Percentiles rank a stretch among this genome's conserved stretches.
These are phyloP conservation scores for Hypercompe scribonia DNA, from an alignment of 2,888 invertebrate genomes.

Conservation along the genomic window DNA sequence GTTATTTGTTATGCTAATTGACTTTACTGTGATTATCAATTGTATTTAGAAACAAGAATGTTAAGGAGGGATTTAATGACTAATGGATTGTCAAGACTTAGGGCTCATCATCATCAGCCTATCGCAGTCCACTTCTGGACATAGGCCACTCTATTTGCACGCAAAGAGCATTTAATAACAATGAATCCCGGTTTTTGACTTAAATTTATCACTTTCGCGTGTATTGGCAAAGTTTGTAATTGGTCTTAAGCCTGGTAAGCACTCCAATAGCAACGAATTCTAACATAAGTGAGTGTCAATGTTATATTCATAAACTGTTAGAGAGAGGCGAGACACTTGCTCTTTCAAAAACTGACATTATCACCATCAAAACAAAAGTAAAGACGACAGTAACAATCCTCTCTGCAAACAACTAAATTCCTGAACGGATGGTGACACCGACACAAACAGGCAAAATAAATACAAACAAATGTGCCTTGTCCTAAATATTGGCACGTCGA, in stretches of 20 bases:
- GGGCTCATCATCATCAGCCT: too few relatives aligned
- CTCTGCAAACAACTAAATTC: neutral
- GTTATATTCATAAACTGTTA: neutral
- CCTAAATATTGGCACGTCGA: neutral
- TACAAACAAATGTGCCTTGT: neutral
- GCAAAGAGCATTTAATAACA: too few relatives aligned
- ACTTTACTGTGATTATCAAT: neutral
- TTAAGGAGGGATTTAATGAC: neutral
- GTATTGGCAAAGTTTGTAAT: neutral
- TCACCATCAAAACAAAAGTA: neutral
- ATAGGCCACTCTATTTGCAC: too few relatives aligned
- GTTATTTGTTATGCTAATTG: neutral
- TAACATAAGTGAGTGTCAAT: neutral
- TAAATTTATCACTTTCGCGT: neutral
- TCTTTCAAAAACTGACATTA: neutral
- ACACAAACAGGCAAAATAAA: neutral
- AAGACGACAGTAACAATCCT: neutral
- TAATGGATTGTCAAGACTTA: neutral
- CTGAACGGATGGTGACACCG: neutral
- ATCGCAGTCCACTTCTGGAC: too few relatives aligned
- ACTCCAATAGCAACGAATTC: neutral
- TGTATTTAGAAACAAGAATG: neutral
- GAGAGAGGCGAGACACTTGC: neutral
- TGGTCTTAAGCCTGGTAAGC: neutral
- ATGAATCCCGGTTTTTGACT: too few relatives aligned